These are phyloP conservation scores for Anas capensis DNA, from an alignment of 2,797 vertebrate genomes.

Conservation along the genomic window DNA sequence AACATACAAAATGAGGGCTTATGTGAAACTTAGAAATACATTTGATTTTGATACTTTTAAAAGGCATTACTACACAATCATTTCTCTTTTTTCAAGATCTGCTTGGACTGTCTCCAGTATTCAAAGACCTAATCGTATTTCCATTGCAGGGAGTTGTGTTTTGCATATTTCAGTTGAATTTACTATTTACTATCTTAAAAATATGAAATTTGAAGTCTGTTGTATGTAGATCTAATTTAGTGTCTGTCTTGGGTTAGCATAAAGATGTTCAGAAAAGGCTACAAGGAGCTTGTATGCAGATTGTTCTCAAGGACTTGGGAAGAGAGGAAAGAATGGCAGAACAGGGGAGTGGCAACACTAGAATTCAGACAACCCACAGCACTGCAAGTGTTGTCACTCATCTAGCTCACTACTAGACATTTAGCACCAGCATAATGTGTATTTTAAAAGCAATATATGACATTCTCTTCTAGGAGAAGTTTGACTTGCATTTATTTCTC, in stretches of 20 bases:
- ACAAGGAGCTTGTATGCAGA: neutral
- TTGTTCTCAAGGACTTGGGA: neutral
- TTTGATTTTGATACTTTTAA: neutral
- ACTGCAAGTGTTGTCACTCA: neutral
- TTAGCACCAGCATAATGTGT: neutral
- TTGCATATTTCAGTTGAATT: neutral
- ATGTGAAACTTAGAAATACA: neutral
- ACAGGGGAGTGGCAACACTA: neutral
- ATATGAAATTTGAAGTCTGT: neutral
- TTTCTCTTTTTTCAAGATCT: neutral
- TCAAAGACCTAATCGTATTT: neutral
- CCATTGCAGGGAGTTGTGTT: neutral
- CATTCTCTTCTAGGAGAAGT: neutral
- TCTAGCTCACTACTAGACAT: neutral
- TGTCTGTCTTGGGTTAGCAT: neutral
- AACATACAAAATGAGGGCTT: neutral
- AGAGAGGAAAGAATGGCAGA: neutral
- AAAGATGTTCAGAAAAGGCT: neutral
- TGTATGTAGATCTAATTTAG: neutral
- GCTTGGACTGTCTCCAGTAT: neutral
- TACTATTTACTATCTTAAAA: neutral
- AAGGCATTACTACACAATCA: neutral
- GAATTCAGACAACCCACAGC: neutral
- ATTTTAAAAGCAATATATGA: neutral
- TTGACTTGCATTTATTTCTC: neutral